These are phyloP conservation scores for Sarcophaga subvicina DNA, from an alignment of 2,888 invertebrate genomes.

Conservation along the genomic window DNA sequence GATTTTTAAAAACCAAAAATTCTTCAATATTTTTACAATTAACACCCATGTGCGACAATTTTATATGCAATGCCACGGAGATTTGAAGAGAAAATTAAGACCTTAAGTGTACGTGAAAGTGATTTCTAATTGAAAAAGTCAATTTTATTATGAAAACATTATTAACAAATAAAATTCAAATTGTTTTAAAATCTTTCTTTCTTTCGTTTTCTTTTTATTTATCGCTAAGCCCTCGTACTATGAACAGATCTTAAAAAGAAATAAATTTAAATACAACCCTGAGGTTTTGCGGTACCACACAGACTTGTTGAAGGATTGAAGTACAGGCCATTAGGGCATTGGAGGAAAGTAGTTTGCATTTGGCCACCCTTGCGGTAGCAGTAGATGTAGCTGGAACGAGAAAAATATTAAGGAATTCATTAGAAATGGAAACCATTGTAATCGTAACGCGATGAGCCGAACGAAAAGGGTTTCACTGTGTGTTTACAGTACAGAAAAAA, in stretches of 20 bases:
- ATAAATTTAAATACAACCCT: slow-evolving; percentile 53
- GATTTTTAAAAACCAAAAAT: not conserved
- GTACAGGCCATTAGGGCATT: slow-evolving; percentile 62
- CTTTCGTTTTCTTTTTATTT: not conserved
- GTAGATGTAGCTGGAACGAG: slow-evolving; percentile 71
- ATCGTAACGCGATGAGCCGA: too few relatives aligned
- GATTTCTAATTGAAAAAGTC: not conserved
- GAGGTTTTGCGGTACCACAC: slow-evolving; percentile 66
- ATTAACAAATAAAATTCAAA: too few relatives aligned
- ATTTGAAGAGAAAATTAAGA: not conserved
- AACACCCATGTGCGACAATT: not conserved
- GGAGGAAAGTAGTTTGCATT: slow-evolving; percentile 53
- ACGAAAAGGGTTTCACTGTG: too few relatives aligned
- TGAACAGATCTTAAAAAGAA: not conserved
- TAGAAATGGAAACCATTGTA: not conserved
- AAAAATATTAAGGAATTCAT: not conserved
- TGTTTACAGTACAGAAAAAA: too few relatives aligned
- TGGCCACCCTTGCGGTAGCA: slow-evolving; percentile 65
- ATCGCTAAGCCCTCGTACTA: not conserved
- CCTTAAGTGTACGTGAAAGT: not conserved
- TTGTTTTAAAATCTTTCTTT: not conserved
- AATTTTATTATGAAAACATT: not conserved
- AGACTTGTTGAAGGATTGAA: slow-evolving; percentile 52
- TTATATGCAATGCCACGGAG: not conserved
- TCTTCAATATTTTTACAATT: not conserved